Evolutionary conservation across 2,888 invertebrate species (phyloP).

Genomic region (Pachycephus smyrnensis): DNA sequence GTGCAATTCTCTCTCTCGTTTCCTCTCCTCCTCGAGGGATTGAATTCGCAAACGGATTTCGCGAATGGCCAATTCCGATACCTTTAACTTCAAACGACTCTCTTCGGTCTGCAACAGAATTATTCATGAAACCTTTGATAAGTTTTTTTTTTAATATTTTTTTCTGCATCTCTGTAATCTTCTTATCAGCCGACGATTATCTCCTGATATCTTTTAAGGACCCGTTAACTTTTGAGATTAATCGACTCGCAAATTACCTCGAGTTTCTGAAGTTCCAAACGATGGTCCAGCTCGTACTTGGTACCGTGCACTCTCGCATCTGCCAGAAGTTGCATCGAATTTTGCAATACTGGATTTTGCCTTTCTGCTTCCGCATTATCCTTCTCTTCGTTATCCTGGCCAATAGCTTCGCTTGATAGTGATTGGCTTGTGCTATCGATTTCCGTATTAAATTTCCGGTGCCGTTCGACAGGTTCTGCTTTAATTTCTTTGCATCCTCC

Average conservation of each 20-base stretch:
- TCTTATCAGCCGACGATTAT: background rate
- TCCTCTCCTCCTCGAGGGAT: slow-evolving; percentile 39
- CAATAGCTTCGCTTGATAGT: background rate
- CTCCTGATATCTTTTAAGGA: background rate
- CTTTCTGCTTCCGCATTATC: background rate
- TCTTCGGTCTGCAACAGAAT: slow-evolving; percentile 36
- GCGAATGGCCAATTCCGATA: slow-evolving; percentile 44
- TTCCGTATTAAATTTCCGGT: background rate
- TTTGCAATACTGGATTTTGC: background rate
- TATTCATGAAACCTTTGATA: background rate
- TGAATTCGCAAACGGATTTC: slow-evolving; percentile 41
- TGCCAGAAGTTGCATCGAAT: background rate
- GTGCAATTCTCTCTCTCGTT: slow-evolving; percentile 24
- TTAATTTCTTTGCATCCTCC: slow-evolving; percentile 12
- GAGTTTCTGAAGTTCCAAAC: slow-evolving; percentile 34
- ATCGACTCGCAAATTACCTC: slow-evolving; percentile 28
- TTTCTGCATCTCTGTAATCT: background rate
- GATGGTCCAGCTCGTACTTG: slow-evolving; percentile 31
- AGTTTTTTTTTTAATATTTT: too few relatives aligned
- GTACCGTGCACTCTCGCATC: background rate
- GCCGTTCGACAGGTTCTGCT: background rate
- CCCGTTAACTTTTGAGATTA: background rate
- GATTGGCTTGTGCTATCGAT: background rate
- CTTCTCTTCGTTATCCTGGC: background rate
- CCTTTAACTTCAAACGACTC: slow-evolving; percentile 41